Conservation (phyloP, 2,888 invertebrate species). For the Pheosia gnoma region DNA sequence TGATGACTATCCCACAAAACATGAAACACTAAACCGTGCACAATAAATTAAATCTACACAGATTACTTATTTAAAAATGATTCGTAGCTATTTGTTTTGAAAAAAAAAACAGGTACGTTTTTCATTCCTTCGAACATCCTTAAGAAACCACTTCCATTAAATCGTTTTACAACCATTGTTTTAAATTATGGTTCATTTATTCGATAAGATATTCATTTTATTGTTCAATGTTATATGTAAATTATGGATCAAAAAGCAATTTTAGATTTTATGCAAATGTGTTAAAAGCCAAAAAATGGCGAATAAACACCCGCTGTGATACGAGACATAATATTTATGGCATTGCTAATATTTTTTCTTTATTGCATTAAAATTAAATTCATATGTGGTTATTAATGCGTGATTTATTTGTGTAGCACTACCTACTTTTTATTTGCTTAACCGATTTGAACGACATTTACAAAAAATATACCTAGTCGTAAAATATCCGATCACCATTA, state of each 20-base stretch:
- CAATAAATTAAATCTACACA: not conserved
- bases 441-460: not conserved
- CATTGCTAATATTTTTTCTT: slow-evolving; percentile 33
- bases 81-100: not conserved
- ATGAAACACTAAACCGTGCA: not conserved
- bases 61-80: not conserved
- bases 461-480: not conserved
- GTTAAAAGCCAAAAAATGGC: slow-evolving; percentile 52
- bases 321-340: slow-evolving; percentile 49
- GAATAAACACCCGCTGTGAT: slow-evolving; percentile 55
- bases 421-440: slow-evolving; percentile 1
- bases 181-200: slow-evolving; percentile 16
- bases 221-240: slow-evolving; percentile 22
- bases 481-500: not conserved
- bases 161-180: slow-evolving; percentile 20
- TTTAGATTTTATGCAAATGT: slow-evolving; percentile 56
- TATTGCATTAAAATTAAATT: slow-evolving; percentile 28
- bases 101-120: not conserved
- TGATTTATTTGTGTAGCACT: slow-evolving; percentile 16
- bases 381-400: slow-evolving; percentile 24
- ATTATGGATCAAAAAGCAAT: slow-evolving; percentile 26
- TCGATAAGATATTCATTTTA: slow-evolving; percentile 21
- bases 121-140: no score
- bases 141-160: slow-evolving; percentile 18
- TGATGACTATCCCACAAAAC: not conserved